Evolutionary conservation across 2,113 vertebrate genomes (phyloP), one percentile per base, ranked within the genome.

Genomic region (Forbesichthys agassizii): DNA sequence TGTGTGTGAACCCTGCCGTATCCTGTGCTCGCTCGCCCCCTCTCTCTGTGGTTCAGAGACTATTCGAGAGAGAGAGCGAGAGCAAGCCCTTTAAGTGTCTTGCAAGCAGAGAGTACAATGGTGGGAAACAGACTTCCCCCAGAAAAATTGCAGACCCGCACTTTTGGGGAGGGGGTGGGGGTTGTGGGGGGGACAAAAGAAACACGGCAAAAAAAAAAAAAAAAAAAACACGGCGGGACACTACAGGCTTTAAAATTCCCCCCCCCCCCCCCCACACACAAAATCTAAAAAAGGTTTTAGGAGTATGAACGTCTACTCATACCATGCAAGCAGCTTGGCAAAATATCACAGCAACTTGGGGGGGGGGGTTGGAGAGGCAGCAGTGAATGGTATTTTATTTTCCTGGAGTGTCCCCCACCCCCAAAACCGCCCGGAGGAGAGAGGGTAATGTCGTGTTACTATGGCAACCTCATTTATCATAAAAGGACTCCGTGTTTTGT

Each of bases 401-500:
- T 68, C 27, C 65, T 62, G n/a, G 78, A 77, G 67, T 73, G 72
- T 81, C 77, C 89, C 33, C 65, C 66, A 63, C 84, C 84, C 92
- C 88, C 88, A 85, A 90, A 27, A 86, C 89, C 73, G 79, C 65
- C 1, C 78, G 53, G 55, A 88, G 84, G 86, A 90, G 86, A 84
- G 81, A 0, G 53, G 81, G 0, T 64, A 86, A 78, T 75, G 11
- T 85, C 87, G 94, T 27, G 27, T 92, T 92, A 88, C 94, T 92
- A 94, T 94, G 91, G 93, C 86, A 92, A 93, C 93, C 89, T 89
- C 84, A 88, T 88, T 84, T 88, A 85, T 54, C 92, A 93, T 92
- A 90, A 91, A 93, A 92, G 92, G 87, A 92, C 88, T 92, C 74
- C 81, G 73, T 81, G 1, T 27, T 27, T 75, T 85, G 87, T 79